A percentile compares a stretch with the other conserved stretches of the same genome.
Conservation (phyloP, 2,113 vertebrate genomes). For the Phocoena phocoena region DNA sequence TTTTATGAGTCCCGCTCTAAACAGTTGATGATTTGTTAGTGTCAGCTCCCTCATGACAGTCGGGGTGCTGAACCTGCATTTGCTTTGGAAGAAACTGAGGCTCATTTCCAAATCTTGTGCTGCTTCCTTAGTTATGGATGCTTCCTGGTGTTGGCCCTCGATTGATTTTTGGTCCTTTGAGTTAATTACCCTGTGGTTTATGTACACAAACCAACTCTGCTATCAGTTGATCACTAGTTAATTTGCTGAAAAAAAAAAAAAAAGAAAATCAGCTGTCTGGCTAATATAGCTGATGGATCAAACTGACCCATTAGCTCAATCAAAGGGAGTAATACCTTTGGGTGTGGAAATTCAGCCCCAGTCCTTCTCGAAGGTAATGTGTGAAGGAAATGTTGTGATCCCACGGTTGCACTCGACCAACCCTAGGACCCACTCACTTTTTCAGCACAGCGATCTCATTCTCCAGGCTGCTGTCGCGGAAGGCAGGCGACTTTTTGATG, state of each 20-base stretch:
- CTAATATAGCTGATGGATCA: not conserved
- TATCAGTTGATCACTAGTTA: not conserved
- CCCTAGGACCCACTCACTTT: slow-evolving; percentile 85
- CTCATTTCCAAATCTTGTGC: not conserved
- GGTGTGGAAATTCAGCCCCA: not conserved
- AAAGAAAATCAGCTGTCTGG: not conserved
- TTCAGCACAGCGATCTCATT: slow-evolving; percentile 95
- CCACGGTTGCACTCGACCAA: too few relatives aligned
- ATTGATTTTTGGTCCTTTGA: not conserved
- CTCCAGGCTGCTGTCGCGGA: slow-evolving; percentile 91
- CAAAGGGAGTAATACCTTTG: not conserved
- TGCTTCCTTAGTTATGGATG: not conserved
- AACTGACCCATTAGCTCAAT: not conserved
- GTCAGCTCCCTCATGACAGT: not conserved
- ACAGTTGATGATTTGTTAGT: not conserved
- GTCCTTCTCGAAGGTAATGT: not conserved
- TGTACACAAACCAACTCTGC: not conserved
- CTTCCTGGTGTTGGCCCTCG: not conserved
- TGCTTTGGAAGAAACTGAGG: not conserved
- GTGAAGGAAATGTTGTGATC: not conserved
- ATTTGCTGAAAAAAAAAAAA: not conserved
- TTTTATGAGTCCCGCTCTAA: not conserved
- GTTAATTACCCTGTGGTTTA: not conserved
- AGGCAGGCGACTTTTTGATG: slow-evolving; percentile 93
- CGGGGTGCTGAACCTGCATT: not conserved